Evolutionary conservation across 2,113 vertebrate species (phyloP), one percentile per base, ranked within the genome.

Genomic region (Eleginops maclovinus): DNA sequence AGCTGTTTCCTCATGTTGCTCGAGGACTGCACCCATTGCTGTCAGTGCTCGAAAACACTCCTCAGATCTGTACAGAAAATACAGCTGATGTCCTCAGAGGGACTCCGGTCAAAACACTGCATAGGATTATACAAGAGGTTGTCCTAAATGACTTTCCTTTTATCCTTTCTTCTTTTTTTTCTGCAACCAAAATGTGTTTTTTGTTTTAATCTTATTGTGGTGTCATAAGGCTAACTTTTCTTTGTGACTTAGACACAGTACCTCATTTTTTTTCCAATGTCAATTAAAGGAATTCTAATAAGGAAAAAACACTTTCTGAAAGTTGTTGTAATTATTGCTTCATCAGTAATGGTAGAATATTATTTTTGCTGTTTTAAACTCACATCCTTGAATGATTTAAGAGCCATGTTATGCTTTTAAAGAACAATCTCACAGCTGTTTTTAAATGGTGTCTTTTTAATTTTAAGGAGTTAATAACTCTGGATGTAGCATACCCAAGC

Each of bases 201-300:
- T 69, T 77, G 31, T 62, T 15, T 70, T 28, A 61, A 58, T 78
- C 44, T 61, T 8, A 49, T 73, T 83, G 7, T 85, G n/a, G 85
- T 67, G 31, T 70, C 72, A 75, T 64, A 50, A 55, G 10, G 36
- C 59, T 75, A 13, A 61, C 19, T 75, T 64, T 79, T 79, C 31
- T 80, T 83, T 79, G 47, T 83, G 79, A 65, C 69, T 62, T 88
- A 79, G 79, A 89, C 77, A 87, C 77, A 72, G 80, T 86, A 88
- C 87, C 83, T 91, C 55, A 66, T 86, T 86, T 92, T n/a, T 84
- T 89, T 89, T 87, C 83, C 89, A 89, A 67, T 63, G 67, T 89
- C 74, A 77, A 66, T 77, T 70, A 89, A 73, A 64, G 68, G 51
- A 89, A 87, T 87, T 90, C 31, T 81, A 88, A 89, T 86, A 84